A percentile compares a stretch with the other conserved stretches of the same genome.
phyloP scores from a whole-genome alignment of 2,888 invertebrate genomes.

The Lasioglossum oenotherae region DNA sequence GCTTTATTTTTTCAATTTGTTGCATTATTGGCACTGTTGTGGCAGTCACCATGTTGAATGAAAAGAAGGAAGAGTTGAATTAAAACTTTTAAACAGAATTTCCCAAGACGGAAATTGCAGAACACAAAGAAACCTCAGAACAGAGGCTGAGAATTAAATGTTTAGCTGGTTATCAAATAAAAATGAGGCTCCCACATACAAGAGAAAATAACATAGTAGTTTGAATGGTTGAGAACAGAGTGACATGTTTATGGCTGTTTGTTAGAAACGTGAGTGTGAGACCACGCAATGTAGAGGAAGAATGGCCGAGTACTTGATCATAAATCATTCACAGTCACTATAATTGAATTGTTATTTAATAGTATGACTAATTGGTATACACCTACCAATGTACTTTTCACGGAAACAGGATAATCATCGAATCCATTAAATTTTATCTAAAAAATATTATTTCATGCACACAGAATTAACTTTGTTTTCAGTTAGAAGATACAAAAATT shows the following conservation, averaged over 20 bases:
- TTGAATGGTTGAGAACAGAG: background rate
- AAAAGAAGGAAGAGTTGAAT: no score
- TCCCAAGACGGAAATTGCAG: no score
- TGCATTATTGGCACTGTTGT: no score
- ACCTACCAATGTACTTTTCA: background rate
- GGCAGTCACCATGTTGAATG: no score
- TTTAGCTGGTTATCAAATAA: background rate
- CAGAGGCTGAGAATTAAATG: background rate
- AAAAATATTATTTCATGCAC: no score
- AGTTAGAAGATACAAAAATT: no score
- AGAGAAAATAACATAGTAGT: background rate
- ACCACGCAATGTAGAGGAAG: background rate
- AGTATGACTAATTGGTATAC: background rate
- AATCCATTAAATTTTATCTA: background rate
- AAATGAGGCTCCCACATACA: background rate
- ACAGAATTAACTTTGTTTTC: no score
- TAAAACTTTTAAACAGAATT: no score
- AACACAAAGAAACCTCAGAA: no score
- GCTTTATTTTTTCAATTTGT: no score
- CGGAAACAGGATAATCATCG: background rate
- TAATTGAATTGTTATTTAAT: slow-evolving; percentile 11
- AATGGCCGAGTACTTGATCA: background rate
- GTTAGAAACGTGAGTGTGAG: slow-evolving; percentile 7
- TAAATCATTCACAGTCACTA: slow-evolving; percentile 4
- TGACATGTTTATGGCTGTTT: slow-evolving; percentile 9